Percentiles rank a stretch among this genome's conserved stretches.
These are phyloP conservation scores for Urosaurus nigricauda DNA, from an alignment of 2,797 vertebrate species.

Conservation along the genomic window DNA sequence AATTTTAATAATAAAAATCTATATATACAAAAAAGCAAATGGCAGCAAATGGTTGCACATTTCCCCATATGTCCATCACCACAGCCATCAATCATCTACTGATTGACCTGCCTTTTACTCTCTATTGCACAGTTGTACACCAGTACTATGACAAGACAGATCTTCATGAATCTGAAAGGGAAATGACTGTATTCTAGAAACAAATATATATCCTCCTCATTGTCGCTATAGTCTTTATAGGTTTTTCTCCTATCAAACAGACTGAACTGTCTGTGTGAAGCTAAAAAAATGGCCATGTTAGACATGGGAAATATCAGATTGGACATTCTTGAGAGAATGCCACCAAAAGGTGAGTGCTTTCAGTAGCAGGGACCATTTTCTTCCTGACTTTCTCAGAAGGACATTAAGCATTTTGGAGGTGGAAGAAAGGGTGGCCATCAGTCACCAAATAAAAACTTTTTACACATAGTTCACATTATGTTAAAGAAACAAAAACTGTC, in stretches of 20 bases:
- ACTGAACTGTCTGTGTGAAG: neutral
- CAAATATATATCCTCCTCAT: neutral
- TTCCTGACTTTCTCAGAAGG: no score
- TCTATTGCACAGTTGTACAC: neutral
- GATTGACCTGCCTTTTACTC: neutral
- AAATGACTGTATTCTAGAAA: neutral
- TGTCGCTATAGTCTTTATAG: neutral
- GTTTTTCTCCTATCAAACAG: neutral
- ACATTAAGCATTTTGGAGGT: neutral
- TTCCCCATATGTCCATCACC: conserved; percentile 27
- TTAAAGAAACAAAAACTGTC: neutral
- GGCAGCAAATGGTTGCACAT: neutral
- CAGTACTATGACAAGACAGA: neutral
- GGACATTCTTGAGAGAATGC: neutral
- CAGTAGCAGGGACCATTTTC: neutral
- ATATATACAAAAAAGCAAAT: no score
- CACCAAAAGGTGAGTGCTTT: neutral
- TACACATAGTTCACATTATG: neutral
- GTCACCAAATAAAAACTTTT: neutral
- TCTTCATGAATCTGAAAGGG: neutral
- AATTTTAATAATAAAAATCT: no score
- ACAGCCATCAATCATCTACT: conserved; percentile 14
- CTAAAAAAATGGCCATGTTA: neutral
- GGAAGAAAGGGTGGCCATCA: neutral
- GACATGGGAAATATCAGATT: neutral